Evolutionary conservation across 2,797 vertebrate species (phyloP).

Genomic region (Poecilia gillii): DNA sequence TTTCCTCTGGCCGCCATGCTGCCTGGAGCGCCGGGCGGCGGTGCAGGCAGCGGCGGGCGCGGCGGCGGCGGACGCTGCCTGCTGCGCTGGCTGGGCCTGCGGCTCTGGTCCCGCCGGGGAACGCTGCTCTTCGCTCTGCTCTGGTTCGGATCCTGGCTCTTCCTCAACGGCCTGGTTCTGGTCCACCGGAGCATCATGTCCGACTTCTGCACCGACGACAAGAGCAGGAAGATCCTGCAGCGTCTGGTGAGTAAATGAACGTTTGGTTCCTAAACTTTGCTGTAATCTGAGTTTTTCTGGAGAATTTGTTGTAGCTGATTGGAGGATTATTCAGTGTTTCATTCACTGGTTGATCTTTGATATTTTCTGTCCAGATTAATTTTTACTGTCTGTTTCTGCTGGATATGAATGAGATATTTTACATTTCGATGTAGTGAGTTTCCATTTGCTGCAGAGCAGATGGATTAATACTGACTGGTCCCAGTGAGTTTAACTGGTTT

Average conservation of each 20-base stretch:
- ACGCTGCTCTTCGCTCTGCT: slow-evolving; percentile 81
- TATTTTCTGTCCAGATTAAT: not conserved
- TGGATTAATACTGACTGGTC: not conserved
- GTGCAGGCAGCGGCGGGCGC: not conserved
- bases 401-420: not conserved
- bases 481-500: not conserved
- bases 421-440: not conserved
- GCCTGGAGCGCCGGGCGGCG: slow-evolving; percentile 24
- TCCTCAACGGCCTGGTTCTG: slow-evolving; percentile 85
- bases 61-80: slow-evolving; percentile 38
- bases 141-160: slow-evolving; percentile 87
- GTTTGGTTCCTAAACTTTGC: not conserved
- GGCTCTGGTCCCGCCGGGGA: slow-evolving; percentile 78
- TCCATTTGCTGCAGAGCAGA: no score
- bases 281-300: not conserved
- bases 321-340: not conserved
- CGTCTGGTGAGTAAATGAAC: slow-evolving; percentile 84
- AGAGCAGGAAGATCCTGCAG: slow-evolving; percentile 88
- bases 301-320: not conserved
- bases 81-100: slow-evolving; percentile 77
- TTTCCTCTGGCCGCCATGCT: slow-evolving; percentile 31
- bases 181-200: slow-evolving; percentile 86
- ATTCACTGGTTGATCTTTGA: not conserved
- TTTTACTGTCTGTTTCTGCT: not conserved
- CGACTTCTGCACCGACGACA: slow-evolving; percentile 91